These are phyloP conservation scores for Phortica variegata DNA, from an alignment of 1,140 invertebrate species.

Conservation along the genomic window DNA sequence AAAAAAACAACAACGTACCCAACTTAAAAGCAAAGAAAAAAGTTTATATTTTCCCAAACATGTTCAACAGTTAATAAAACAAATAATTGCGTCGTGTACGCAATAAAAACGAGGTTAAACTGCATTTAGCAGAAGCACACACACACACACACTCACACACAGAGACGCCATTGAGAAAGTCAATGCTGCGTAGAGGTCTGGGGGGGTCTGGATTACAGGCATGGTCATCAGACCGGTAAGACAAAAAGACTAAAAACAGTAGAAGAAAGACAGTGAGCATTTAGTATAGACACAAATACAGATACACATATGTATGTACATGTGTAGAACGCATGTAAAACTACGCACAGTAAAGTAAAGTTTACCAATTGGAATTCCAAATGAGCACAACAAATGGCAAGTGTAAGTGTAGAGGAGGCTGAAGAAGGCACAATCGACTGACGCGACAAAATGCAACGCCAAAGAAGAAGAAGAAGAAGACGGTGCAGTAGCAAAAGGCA, in stretches of 20 bases:
- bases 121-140: no score
- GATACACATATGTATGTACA: no score
- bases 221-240: slow-evolving; percentile 21
- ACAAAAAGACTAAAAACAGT: slow-evolving; percentile 1
- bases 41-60: slow-evolving; percentile 13
- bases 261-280: slow-evolving; percentile 6
- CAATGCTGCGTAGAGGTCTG: neutral
- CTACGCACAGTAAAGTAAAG: neutral
- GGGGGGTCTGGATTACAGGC: slow-evolving; percentile 21
- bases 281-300: no score
- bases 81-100: slow-evolving; percentile 52
- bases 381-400: slow-evolving; percentile 10
- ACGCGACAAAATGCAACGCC: slow-evolving; percentile 4
- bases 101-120: slow-evolving; percentile 52
- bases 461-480: neutral
- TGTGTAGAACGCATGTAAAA: no score
- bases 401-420: no score
- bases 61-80: slow-evolving; percentile 55
- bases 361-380: slow-evolving; percentile 33
- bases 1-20: no score
- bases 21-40: no score
- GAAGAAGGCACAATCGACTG: no score
- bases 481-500: neutral
- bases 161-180: slow-evolving; percentile 20
- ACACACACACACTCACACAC: neutral